Conservation (phyloP, 2,113 vertebrate species). For the Atherinomorus stipes region DNA sequence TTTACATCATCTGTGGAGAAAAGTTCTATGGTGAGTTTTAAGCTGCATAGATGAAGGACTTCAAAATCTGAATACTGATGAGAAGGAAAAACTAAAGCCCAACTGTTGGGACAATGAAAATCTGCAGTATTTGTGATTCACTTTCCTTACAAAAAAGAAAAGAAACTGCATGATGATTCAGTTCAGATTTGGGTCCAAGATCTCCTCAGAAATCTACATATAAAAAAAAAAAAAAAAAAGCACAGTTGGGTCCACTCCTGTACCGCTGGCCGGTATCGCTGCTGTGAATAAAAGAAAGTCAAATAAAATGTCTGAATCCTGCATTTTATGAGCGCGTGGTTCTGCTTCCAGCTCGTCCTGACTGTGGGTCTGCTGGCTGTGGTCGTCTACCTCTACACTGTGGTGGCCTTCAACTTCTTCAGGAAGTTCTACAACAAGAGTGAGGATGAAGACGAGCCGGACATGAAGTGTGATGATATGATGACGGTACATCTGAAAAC, state of each 20-base stretch:
- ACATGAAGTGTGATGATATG: constrained; percentile 99
- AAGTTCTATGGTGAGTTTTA: neutral
- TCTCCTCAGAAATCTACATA: constrained; percentile 2
- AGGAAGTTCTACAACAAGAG: constrained; percentile 99
- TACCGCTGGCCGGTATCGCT: neutral
- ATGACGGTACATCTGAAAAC: constrained; percentile 87
- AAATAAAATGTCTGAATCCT: neutral
- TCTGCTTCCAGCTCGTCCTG: constrained; percentile 86
- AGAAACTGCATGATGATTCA: neutral
- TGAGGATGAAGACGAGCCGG: constrained; percentile 94
- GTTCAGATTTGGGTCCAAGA: no score
- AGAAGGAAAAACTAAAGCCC: no score
- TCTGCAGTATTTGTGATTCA: neutral
- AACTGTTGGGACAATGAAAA: neutral
- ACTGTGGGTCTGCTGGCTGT: constrained; percentile 96
- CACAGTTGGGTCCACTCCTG: neutral
- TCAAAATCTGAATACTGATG: neutral
- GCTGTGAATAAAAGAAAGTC: neutral
- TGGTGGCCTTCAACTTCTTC: constrained; percentile 99
- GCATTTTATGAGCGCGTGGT: neutral
- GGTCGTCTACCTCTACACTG: constrained; percentile 97
- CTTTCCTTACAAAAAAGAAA: neutral
- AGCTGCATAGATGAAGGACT: constrained; percentile 11
- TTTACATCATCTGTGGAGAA: neutral
- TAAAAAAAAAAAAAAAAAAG: neutral